Evolutionary conservation across 2,113 vertebrate species (phyloP).

Genomic region (Blennius ocellaris): DNA sequence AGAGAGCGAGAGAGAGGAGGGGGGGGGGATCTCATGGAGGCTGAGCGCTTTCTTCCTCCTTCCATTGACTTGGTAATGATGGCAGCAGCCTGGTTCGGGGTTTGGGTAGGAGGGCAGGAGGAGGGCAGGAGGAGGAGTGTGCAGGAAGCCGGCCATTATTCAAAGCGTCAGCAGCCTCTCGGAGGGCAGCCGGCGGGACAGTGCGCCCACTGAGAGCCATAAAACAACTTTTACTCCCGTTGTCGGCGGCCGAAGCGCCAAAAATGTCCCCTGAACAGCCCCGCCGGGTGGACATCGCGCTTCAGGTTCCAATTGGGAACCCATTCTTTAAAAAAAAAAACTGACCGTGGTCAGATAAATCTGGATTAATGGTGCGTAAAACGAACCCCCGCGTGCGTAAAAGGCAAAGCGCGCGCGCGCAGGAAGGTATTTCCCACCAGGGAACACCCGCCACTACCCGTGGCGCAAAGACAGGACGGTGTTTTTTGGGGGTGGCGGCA

Average conservation of each 20-base stretch:
- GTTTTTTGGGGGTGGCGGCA: conserved; percentile 12
- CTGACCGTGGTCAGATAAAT: too few species aligned
- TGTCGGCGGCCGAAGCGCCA: not conserved
- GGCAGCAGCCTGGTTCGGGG: conserved; percentile 5
- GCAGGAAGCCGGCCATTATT: conserved; percentile 40
- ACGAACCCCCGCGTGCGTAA: too few species aligned
- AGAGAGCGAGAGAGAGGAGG: not conserved
- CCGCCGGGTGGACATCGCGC: too few species aligned
- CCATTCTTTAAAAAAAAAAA: too few species aligned
- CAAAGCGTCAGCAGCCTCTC: conserved; percentile 4
- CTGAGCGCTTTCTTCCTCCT: conserved; percentile 20
- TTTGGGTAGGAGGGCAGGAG: not conserved
- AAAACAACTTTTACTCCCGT: not conserved
- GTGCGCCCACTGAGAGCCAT: not conserved
- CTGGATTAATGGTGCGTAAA: too few species aligned
- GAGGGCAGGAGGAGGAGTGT: conserved; percentile 4
- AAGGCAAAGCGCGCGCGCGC: too few species aligned
- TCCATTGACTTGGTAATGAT: conserved; percentile 71
- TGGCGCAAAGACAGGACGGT: not conserved
- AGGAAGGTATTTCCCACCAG: not conserved
- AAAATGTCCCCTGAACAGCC: too few species aligned
- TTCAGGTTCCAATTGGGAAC: too few species aligned
- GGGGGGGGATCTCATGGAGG: too few species aligned
- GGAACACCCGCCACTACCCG: not conserved
- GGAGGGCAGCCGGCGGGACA: conserved; percentile 6